A percentile compares a stretch with the other conserved stretches of the same genome.
These are phyloP conservation scores for Drosophila phalerata DNA, from an alignment of 2,888 invertebrate species.

Conservation along the genomic window DNA sequence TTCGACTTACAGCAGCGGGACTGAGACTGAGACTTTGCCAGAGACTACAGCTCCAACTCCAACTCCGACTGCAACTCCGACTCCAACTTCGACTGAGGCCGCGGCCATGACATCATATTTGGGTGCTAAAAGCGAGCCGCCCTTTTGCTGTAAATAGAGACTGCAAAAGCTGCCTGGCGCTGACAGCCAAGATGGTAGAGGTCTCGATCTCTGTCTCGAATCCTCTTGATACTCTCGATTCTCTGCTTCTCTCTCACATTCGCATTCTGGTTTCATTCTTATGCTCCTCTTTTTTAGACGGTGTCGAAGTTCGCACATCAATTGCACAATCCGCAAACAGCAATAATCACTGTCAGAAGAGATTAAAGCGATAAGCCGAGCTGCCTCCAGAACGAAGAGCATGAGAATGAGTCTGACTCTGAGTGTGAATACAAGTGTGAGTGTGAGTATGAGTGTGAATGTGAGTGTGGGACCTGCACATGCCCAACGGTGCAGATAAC, in stretches of 20 bases:
- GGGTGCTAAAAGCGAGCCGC: slow-evolving; percentile 83
- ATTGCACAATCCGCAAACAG: slow-evolving; percentile 83
- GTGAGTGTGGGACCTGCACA: slow-evolving; percentile 42
- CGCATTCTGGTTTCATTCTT: slow-evolving; percentile 13
- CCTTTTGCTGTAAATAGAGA: slow-evolving; percentile 76
- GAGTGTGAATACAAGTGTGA: neutral
- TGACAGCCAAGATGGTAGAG: slow-evolving; percentile 66
- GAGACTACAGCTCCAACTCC: neutral
- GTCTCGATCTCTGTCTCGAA: slow-evolving; percentile 50
- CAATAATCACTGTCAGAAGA: slow-evolving; percentile 83
- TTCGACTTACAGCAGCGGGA: slow-evolving; percentile 72
- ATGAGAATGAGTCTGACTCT: slow-evolving; percentile 13
- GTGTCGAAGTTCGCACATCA: slow-evolving; percentile 83
- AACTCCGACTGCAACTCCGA: slow-evolving; percentile 7
- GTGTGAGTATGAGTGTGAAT: slow-evolving; percentile 5
- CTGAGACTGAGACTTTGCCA: slow-evolving; percentile 7
- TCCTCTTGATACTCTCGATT: neutral
- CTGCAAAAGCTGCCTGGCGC: slow-evolving; percentile 71
- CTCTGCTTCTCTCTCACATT: neutral
- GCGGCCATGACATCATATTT: slow-evolving; percentile 83
- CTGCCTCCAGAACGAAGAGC: slow-evolving; percentile 36
- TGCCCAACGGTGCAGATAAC: slow-evolving; percentile 61
- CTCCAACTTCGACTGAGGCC: slow-evolving; percentile 36
- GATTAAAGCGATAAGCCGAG: slow-evolving; percentile 82
- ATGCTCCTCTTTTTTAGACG: slow-evolving; percentile 43